Percentiles rank a stretch among this genome's conserved stretches.
These are phyloP conservation scores for Exaiptasia diaphana DNA, from an alignment of 64 coral and sea anemone species.

Conservation along the genomic window DNA sequence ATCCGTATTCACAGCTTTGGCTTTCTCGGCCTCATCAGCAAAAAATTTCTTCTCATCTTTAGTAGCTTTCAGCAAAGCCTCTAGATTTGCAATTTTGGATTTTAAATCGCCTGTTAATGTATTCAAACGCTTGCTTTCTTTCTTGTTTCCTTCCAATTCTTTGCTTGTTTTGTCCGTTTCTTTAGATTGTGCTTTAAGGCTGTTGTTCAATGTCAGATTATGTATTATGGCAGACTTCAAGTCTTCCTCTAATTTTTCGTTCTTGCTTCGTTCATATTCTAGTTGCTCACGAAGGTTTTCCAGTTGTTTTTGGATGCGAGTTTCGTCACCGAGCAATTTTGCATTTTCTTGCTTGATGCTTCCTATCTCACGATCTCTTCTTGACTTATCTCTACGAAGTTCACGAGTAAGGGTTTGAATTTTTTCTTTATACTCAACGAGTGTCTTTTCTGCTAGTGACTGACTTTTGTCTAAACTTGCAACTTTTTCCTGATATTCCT, in stretches of 20 bases:
- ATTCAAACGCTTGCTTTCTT: not conserved
- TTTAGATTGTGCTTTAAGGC: not conserved
- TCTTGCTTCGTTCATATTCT: not conserved
- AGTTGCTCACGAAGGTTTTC: constrained; percentile 28
- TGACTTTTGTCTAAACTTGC: not conserved
- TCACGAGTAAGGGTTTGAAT: not conserved
- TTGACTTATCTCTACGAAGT: constrained; percentile 5
- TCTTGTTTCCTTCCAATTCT: constrained; percentile 1
- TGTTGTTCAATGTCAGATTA: constrained; percentile 30
- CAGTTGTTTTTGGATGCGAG: not conserved
- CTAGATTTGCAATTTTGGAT: not conserved
- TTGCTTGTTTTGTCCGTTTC: not conserved
- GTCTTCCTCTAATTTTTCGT: not conserved
- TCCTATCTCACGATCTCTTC: not conserved
- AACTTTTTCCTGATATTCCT: not conserved
- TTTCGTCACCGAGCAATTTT: not conserved
- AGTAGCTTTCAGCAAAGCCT: constrained; percentile 20
- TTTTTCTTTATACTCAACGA: not conserved
- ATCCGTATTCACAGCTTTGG: constrained; percentile 22
- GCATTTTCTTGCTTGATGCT: not conserved
- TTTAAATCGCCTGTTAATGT: not conserved
- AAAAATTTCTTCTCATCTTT: constrained; percentile 32
- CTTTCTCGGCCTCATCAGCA: constrained; percentile 28
- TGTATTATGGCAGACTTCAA: constrained; percentile 26
- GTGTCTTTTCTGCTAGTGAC: not conserved